Percentiles rank a stretch among this genome's conserved stretches.
These are phyloP conservation scores for Malurus cyaneus DNA, from an alignment of 2,113 vertebrate species.

Conservation along the genomic window DNA sequence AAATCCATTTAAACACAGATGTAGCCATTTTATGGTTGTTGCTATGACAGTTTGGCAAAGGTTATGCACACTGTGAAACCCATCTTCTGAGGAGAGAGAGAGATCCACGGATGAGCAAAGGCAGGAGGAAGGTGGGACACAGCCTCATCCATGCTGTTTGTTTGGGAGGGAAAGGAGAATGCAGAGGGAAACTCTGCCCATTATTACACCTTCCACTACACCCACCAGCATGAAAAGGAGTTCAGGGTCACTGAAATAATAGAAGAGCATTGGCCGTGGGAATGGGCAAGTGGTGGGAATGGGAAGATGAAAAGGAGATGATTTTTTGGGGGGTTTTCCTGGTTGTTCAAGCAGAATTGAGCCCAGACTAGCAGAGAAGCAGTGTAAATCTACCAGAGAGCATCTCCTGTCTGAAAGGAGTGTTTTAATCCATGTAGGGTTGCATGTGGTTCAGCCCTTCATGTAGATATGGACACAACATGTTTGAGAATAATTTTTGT, in stretches of 20 bases:
- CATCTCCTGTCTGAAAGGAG: background rate
- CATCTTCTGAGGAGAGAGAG: background rate
- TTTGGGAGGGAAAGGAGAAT: background rate
- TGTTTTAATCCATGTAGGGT: background rate
- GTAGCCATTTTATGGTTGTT: constrained; percentile 45
- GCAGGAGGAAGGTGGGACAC: background rate
- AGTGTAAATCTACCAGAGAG: background rate
- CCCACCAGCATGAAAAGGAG: accelerated
- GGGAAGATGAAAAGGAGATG: background rate
- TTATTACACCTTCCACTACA: background rate
- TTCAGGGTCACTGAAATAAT: background rate
- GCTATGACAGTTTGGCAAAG: constrained; percentile 54
- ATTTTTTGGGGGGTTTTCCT: accelerated
- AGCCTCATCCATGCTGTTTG: background rate
- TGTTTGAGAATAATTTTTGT: background rate
- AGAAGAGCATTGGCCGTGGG: background rate
- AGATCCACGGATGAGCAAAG: background rate
- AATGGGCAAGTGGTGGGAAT: background rate
- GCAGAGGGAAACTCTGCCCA: background rate
- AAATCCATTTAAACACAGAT: constrained; percentile 51
- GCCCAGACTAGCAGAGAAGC: background rate
- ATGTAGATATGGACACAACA: background rate
- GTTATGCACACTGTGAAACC: constrained; percentile 31
- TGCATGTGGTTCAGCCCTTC: background rate
- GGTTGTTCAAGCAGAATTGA: background rate